Base-by-base conservation (phyloP, 2,797 vertebrate genomes). In the Erpetoichthys calabaricus region DNA sequence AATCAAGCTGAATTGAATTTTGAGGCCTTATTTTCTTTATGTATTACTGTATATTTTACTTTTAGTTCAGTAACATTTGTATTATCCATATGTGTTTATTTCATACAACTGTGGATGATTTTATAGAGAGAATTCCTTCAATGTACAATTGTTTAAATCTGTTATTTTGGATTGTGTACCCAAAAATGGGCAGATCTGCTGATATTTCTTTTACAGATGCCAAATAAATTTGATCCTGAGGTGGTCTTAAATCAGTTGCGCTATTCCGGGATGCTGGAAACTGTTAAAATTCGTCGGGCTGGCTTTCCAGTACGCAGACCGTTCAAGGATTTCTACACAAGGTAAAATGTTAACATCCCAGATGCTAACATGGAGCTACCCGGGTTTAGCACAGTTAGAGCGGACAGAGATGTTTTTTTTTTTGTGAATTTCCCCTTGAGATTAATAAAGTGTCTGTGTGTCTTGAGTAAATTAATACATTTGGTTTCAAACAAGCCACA, bases 221-320 rank as follows among this genome's bases (percentile, higher is more conserved):
- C 91, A 0, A 80, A 84, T 71, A 82, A 73, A 65, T 94, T 93
- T 71, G 85, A 81, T 65, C 80, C 86, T 3, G 86, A 84, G 3
- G 81, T 93, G 46, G 91, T 94, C 62, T 77, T 92, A 50, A 94
- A 94, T 69, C 91, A 94, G 75, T 66, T 94, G 50, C 80, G 80
- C 10, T 94, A 94, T 64, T 94, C 91, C 0, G 91, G 91, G 58
- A 94, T 94, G 91, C 70, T 94, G 70, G 90, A 94, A 71, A 94
- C 91, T 0, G 91, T 94, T 60, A 93, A 92, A 71, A 88, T 94
- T 67, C 86, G 91, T 1, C 82, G 85, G 63, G 91, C 91, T 51
- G 91, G 91, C 42, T 94, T 91, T 66, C 91, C 91, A 4, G 81
- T 94, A 3, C 87, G 91, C 2, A 80, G 90, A 64, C 83, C 83